phyloP scores from a whole-genome alignment of 2,888 invertebrate species.

The Mermis nigrescens region DNA sequence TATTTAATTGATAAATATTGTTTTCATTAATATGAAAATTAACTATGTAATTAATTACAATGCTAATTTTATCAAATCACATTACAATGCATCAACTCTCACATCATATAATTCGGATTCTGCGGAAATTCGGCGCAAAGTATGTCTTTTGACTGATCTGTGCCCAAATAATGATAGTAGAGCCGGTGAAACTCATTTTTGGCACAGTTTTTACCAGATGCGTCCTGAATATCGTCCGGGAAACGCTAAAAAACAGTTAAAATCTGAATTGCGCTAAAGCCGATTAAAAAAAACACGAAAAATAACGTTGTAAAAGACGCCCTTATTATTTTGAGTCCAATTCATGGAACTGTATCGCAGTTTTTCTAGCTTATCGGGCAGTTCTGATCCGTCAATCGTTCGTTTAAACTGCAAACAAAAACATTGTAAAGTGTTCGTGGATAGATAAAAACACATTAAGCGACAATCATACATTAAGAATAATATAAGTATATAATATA shows the following conservation, averaged over 20 bases:
- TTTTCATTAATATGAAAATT: too few relatives aligned
- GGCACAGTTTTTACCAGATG: slow-evolving; percentile 75
- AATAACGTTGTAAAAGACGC: slow-evolving; percentile 64
- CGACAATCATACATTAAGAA: neutral
- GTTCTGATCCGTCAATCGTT: slow-evolving; percentile 48
- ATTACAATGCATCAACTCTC: too few relatives aligned
- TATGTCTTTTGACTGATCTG: slow-evolving; percentile 63
- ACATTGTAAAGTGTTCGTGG: neutral
- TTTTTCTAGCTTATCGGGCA: slow-evolving; percentile 66
- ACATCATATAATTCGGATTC: slow-evolving; percentile 72
- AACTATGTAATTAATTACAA: too few relatives aligned
- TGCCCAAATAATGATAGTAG: slow-evolving; percentile 71
- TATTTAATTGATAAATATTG: too few relatives aligned
- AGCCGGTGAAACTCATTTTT: slow-evolving; percentile 74
- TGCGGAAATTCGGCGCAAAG: slow-evolving; percentile 71
- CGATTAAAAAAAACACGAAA: neutral
- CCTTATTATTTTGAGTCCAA: slow-evolving; percentile 85
- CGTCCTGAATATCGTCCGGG: slow-evolving; percentile 34
- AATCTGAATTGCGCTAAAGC: neutral
- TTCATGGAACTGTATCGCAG: slow-evolving; percentile 75
- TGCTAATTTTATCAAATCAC: too few relatives aligned
- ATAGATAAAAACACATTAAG: too few relatives aligned
- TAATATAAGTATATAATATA: too few relatives aligned
- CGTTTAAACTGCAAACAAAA: slow-evolving; percentile 21
- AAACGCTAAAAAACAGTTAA: neutral